Base-by-base conservation (phyloP, 2,113 vertebrate genomes). In the Mirza zaza region DNA sequence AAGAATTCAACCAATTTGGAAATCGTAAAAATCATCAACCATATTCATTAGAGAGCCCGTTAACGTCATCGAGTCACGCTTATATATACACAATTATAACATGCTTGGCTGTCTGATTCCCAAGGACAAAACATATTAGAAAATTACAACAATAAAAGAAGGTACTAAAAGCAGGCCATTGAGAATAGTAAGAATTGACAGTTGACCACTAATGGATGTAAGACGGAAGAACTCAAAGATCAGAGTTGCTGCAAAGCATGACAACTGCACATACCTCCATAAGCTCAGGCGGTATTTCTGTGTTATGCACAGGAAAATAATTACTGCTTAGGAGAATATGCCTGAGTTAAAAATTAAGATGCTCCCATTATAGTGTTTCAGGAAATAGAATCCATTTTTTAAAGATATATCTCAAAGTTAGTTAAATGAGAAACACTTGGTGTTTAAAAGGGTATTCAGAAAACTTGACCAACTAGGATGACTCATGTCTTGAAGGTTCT, bases 371-470 rank as follows among this genome's bases (percentile, higher is more conserved):
- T 73, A 77, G 8, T 87, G 80, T 95, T 92, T 93, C 2, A 6
- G 92, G 79, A 97, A 96, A 92, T 3, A 88, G 75, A 90, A 86
- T 27, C 79, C 71, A 86, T 67, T 82, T 84, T 71, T 67, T 63
- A 94, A 94, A 91, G 17, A 39, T 14, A 21, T 77, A 34, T 61
- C 87, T 83, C 65, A 23, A 96, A 96, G 90, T 91, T 76, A 65
- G 63, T 76, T 65, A 87, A 57, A 73, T 75, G 65, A 92, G n/a
- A 92, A 91, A 36, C 14, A 80, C 18, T 79, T 17, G 36, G 63
- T 86, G 8, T 67, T 70, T 52, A 85, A 85, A 89, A 50, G 29
- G 39, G 20, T 76, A 42, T 87, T 95, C 20, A 13, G 84, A 84
- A 89, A 94, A 84, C 5, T 4, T 68, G 68, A 68, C 61, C 70